A percentile compares a stretch with the other conserved stretches of the same genome.
Evolutionary conservation across 2,888 invertebrate genomes (phyloP).

Genomic region (Bedellia somnulentella): DNA sequence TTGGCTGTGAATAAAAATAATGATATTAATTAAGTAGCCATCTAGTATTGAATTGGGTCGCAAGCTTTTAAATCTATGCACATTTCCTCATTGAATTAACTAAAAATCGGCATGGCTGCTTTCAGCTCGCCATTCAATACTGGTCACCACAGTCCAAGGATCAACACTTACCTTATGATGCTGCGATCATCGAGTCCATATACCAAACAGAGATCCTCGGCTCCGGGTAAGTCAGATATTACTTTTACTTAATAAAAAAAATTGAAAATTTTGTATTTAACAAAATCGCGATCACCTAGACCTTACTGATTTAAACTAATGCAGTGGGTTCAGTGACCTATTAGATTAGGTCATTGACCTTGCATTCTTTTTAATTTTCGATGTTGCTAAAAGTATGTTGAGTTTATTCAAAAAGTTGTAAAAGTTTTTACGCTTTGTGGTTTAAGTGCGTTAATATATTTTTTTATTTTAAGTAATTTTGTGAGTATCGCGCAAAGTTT

Average conservation of each 20-base stretch:
- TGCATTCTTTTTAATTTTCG: neutral
- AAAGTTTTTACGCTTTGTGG: too few relatives aligned
- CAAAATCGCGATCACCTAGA: too few relatives aligned
- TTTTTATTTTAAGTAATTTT: too few relatives aligned
- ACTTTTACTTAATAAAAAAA: constrained; percentile 8
- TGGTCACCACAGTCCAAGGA: constrained; percentile 87
- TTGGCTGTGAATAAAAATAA: neutral
- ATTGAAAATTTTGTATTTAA: too few relatives aligned
- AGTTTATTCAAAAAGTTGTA: too few relatives aligned
- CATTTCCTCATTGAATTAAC: constrained; percentile 41
- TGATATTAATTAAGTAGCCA: constrained; percentile 20
- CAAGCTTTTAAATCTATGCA: constrained; percentile 34
- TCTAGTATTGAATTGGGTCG: constrained; percentile 26
- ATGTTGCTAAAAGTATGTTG: too few relatives aligned
- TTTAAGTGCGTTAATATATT: too few relatives aligned
- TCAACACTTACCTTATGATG: constrained; percentile 73
- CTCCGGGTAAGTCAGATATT: constrained; percentile 65
- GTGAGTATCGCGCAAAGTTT: too few relatives aligned
- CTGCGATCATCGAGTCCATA: constrained; percentile 83
- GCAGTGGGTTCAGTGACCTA: constrained; percentile 40
- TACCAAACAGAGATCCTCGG: constrained; percentile 85
- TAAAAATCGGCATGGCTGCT: constrained; percentile 40
- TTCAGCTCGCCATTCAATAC: constrained; percentile 84
- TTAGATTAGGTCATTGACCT: constrained; percentile 42
- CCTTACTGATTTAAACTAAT: constrained; percentile 45